Evolutionary conservation across 2,888 invertebrate species (phyloP), one percentile per base, ranked within the genome.

Genomic region (Altica lythri): DNA sequence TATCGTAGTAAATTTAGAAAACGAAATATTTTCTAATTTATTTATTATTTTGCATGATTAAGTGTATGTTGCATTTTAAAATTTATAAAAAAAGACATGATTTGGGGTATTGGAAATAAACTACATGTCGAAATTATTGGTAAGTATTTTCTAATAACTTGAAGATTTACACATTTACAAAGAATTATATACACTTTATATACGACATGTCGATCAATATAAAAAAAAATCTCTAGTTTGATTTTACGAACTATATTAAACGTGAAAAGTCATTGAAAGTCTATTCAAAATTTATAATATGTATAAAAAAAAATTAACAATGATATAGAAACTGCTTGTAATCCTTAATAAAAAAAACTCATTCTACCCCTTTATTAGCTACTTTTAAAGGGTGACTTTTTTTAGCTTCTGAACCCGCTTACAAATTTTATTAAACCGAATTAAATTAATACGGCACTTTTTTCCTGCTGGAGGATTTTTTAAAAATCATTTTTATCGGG

Each of bases 61-160:
- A 40, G 29, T 48, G 17, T 22, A 12, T 47, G 29, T 44, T 59
- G 53, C 50, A 53, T 52, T 30, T 38, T 29, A 19, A 35, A 14
- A 43, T 40, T 46, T 42, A n/a, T 44, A 49, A 58, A 59, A 44
- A 30, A 43, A 59, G 70, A 71, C 71, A 71, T 70, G 68, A 59
- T 65, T 63, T 72, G 73, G 74, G 74, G 74, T 74, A 74, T 74
- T 74, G 73, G 73, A 70, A 62, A 62, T 59, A 61, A 68, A 60
- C n/a, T n/a, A 69, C 65, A 70, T 70, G 69, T 71, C 69, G 53
- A 58, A 65, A 60, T 64, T n/a, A 56, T 62, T 66, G 75, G 75
- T 75, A 68, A 74, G 75, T 75, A 75, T 69, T 65, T 68, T 64
- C 37, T 51, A 59, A 43, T 55, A 51, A 37, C 50, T n/a, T n/a